Evolutionary conservation across 1,140 invertebrate genomes (phyloP).

Genomic region (Drosophila sechellia): DNA sequence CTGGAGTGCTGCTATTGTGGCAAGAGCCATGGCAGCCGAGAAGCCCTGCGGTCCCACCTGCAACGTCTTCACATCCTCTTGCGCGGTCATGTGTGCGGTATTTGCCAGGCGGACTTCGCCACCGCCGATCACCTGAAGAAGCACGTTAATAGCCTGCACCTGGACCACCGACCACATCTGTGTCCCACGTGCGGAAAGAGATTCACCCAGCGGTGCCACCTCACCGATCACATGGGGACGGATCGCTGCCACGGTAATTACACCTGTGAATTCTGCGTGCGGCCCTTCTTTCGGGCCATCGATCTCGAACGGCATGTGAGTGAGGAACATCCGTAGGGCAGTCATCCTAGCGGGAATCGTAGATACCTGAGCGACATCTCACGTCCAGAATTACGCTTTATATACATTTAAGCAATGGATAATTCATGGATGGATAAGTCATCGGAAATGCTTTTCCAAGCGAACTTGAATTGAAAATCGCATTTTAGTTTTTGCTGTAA

Average conservation of each 20-base stretch:
- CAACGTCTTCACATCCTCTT: constrained; percentile 62
- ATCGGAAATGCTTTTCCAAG: no score
- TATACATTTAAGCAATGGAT: background rate
- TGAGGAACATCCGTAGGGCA: constrained; percentile 27
- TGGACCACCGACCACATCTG: constrained; percentile 22
- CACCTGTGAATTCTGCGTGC: constrained; percentile 44
- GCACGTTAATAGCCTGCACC: constrained; percentile 49
- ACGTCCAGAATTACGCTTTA: background rate
- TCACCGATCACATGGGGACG: constrained; percentile 49
- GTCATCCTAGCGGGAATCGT: background rate
- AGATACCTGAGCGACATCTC: background rate
- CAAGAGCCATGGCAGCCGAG: constrained; percentile 49
- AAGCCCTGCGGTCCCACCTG: constrained; percentile 55
- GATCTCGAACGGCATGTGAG: constrained; percentile 54
- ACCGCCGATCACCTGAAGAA: constrained; percentile 65
- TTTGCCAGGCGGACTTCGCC: constrained; percentile 58
- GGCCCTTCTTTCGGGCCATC: constrained; percentile 56
- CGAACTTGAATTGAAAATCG: no score
- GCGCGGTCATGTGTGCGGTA: constrained; percentile 47
- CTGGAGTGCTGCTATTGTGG: constrained; percentile 62
- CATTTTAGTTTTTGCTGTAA: no score
- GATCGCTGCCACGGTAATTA: constrained; percentile 25
- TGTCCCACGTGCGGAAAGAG: constrained; percentile 54
- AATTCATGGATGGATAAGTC: no score
- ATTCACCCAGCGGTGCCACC: constrained; percentile 54